These are phyloP conservation scores for Aphelenchoides fujianensis DNA, from an alignment of 1,140 invertebrate species.

Conservation along the genomic window DNA sequence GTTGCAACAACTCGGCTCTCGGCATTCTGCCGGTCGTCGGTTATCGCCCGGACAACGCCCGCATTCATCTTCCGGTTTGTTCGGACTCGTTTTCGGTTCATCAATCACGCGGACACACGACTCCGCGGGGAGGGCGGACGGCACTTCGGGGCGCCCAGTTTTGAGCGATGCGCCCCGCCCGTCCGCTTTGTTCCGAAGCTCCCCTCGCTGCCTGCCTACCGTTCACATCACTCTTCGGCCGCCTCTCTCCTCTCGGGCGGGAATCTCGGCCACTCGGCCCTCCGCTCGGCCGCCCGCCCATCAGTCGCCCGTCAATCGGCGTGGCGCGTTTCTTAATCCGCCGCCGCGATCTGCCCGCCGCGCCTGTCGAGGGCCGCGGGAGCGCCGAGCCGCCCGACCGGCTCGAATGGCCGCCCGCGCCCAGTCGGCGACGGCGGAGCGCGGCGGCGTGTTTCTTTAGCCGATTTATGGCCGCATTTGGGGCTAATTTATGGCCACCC, in stretches of 20 bases:
- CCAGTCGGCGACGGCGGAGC: not conserved
- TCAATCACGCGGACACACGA: not conserved
- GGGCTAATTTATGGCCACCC: not conserved
- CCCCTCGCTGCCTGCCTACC: not conserved
- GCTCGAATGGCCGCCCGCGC: not conserved
- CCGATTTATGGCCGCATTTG: not conserved
- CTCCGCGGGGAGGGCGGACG: not conserved
- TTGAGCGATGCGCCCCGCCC: not conserved
- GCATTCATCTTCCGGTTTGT: not conserved
- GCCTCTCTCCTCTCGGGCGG: not conserved
- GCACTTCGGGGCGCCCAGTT: not conserved
- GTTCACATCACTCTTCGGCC: not conserved
- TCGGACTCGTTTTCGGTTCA: conserved; percentile 1
- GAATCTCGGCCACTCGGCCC: not conserved
- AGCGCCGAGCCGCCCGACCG: not conserved
- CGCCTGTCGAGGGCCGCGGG: not conserved
- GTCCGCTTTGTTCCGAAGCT: not conserved
- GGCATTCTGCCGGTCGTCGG: not conserved
- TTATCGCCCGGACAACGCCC: not conserved
- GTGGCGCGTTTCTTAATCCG: not conserved
- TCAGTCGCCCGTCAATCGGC: not conserved
- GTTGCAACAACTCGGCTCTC: not conserved
- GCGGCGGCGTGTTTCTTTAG: not conserved
- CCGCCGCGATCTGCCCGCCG: not conserved
- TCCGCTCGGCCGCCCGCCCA: not conserved